Conservation (phyloP, 2,888 invertebrate genomes). For the Sesia bembeciformis region DNA sequence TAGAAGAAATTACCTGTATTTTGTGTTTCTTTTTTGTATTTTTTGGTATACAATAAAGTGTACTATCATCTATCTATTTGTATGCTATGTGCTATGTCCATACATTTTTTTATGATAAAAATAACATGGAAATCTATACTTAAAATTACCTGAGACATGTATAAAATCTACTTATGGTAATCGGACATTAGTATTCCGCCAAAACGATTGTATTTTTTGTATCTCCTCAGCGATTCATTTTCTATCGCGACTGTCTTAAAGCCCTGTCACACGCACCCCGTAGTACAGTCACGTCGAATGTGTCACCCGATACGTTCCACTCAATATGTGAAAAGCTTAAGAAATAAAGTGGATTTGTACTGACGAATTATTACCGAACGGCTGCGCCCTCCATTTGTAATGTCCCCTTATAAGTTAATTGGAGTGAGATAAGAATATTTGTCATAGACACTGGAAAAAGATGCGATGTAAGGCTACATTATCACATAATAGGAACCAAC, state of each 20-base stretch:
- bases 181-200: slow-evolving; percentile 33
- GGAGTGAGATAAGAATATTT: too few species aligned
- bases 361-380: slow-evolving; percentile 5
- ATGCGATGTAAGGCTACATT: too few species aligned
- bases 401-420: neutral
- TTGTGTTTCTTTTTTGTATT: too few species aligned
- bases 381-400: slow-evolving; percentile 4
- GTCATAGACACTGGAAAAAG: too few species aligned
- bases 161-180: neutral
- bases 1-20: too few species aligned
- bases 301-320: slow-evolving; percentile 21
- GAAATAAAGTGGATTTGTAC: slow-evolving; percentile 3
- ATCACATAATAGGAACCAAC: too few species aligned
- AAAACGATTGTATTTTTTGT: slow-evolving; percentile 29
- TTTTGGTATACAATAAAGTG: too few species aligned
- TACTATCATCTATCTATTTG: too few species aligned
- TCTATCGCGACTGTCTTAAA: slow-evolving; percentile 39
- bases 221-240: slow-evolving; percentile 35
- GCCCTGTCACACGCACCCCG: slow-evolving; percentile 39
- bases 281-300: slow-evolving; percentile 55
- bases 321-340: slow-evolving; percentile 8
- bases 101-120: too few species aligned
- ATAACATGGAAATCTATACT: neutral
- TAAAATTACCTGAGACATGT: neutral
- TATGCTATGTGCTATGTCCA: too few species aligned